Base-by-base conservation (phyloP, 2,888 invertebrate genomes). In the Drosophila meridionalis region DNA sequence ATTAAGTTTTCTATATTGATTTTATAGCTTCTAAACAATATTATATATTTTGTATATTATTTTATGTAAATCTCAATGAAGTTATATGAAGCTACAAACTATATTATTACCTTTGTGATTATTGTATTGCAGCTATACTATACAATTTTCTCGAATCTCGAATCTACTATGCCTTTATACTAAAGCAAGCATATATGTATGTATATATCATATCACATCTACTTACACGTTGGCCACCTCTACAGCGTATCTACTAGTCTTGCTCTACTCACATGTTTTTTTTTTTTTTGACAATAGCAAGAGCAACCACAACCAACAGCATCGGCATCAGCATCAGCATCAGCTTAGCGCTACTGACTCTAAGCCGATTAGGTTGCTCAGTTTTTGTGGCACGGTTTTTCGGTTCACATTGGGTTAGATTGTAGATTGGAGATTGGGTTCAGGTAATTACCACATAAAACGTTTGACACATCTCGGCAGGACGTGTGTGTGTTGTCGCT, bases 341-440 rank as follows among this genome's bases (percentile, higher is more conserved):
- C 58, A 47, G 53, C 76, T 76, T 76, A 76, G 42, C 34, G 60
- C 55, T 60, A 63, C 64, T 61, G 70, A 69, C 69, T 73, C 59
- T 78, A 80, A 80, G 82, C 80, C 82, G 80, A 81, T 80, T 80
- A 78, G 58, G 52, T n/a, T 62, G 53, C 65, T 69, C 73, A 72
- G 76, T 72, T 63, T 63, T 45, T 48, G 52, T 55, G 55, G 57
- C 55, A 56, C 59, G 71, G 45, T 67, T 59, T 76, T 36, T 34
- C 48, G 58, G 59, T 40, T 69, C 67, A 42, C 11, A 57, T 64
- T 20, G 48, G 36, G 50, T 60, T 55, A 43, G 34, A 26, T 47
- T 28, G 58, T 48, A 53, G 62, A 47, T 59, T 53, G 59, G 26
- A 64, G 62, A 50, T 59, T 60, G 61, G 30, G 36, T 14, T 55